Evolutionary conservation across 2,888 invertebrate species (phyloP), one percentile per base, ranked within the genome.

Genomic region (Pristionchus japonicus): DNA sequence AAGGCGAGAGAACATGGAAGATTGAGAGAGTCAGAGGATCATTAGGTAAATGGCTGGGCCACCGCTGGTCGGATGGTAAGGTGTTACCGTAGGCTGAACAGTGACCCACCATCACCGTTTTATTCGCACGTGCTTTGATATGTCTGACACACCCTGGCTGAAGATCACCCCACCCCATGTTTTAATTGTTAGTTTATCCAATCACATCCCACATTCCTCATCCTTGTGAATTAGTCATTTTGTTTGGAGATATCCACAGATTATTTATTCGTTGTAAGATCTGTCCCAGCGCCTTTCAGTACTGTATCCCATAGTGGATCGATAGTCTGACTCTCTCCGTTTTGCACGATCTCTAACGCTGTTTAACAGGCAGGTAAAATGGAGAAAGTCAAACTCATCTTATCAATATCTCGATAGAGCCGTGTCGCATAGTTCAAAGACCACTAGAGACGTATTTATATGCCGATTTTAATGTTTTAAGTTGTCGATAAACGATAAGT

Each of bases 391-490:
- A n/a, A n/a, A n/a, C n/a, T n/a, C n/a, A n/a, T n/a, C n/a, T n/a
- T n/a, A n/a, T n/a, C n/a, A n/a, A n/a, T 11, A 67, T 67, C 64
- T 27, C 64, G 13, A 37, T 34, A 70, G 70, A 77, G 43, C 43
- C 77, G 77, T 77, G 77, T 77, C 77, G 77, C 77, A 77, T 77
- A 77, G 77, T 40, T 40, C 43, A 43, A n/a, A 77, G 34, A 43
- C 77, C 77, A 77, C 77, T 77, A 77, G 77, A 77, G 77, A 77
- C 43, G 20, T 77, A 43, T 27, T 77, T 47, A 74, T 74, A 77
- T 47, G 40, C 37, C n/a, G 77, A 43, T 43, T 43, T 47, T 77
- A 17, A 43, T 27, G 20, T 23, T 70, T 34, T 70, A 37, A 31
- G 74, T 74, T 74, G 40, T 7, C 43, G 27, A 77, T 77, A 77